Conservation (phyloP, 2,113 vertebrate species). For the Speoplatyrhinus poulsoni region DNA sequence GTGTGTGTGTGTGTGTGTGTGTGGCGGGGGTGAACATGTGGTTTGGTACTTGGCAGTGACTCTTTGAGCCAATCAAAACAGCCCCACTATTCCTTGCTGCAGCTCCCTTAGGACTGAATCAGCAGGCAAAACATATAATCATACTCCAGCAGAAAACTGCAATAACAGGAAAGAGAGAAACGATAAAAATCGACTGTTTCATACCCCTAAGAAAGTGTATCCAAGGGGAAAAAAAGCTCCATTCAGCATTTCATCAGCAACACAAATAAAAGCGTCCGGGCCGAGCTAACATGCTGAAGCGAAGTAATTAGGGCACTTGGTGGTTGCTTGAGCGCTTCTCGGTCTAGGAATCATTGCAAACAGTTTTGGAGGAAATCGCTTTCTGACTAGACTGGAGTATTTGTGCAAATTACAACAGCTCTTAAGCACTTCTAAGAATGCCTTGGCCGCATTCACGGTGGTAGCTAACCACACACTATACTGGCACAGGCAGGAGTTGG, state of each 20-base stretch:
- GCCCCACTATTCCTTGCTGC: conserved; percentile 27
- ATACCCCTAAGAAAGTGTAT: conserved; percentile 59
- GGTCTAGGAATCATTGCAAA: conserved; percentile 33
- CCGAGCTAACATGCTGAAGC: conserved; percentile 59
- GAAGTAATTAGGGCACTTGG: conserved; percentile 63
- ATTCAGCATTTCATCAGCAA: conserved; percentile 69
- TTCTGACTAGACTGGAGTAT: conserved; percentile 29
- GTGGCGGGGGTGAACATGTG: conserved; percentile 25
- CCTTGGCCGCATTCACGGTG: not conserved
- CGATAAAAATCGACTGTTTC: conserved; percentile 64
- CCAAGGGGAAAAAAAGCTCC: conserved; percentile 9
- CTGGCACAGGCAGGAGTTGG: not conserved
- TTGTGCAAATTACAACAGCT: not conserved
- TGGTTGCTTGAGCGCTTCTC: conserved; percentile 52
- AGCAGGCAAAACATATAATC: conserved; percentile 67
- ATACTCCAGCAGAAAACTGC: conserved; percentile 51
- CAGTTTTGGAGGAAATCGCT: conserved; percentile 1
- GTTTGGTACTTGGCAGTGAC: conserved; percentile 28
- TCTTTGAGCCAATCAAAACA: conserved; percentile 63
- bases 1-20: too few relatives aligned
- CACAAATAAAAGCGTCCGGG: conserved; percentile 66
- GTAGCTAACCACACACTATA: not conserved
- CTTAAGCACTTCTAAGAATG: not conserved
- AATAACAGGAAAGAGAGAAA: conserved; percentile 65
- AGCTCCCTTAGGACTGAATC: conserved; percentile 46